These are phyloP conservation scores for Molorchus minor DNA, from an alignment of 2,888 invertebrate genomes.

Conservation along the genomic window DNA sequence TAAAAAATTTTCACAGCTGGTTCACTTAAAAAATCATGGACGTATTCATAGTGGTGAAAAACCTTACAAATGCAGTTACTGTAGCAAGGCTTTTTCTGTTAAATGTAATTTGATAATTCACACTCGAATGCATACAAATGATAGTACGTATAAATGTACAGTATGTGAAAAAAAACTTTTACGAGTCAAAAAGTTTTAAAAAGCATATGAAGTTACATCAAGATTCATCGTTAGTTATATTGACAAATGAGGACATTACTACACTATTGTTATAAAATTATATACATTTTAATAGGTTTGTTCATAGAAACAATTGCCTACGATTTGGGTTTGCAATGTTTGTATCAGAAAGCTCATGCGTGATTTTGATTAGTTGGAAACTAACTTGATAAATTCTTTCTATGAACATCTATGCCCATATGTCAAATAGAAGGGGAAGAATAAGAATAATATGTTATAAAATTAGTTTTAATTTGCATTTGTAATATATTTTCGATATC, in stretches of 20 bases:
- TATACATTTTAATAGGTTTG: no score
- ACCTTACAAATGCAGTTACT: constrained; percentile 12
- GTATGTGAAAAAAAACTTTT: constrained; percentile 17
- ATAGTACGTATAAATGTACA: constrained; percentile 16
- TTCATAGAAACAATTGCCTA: no score
- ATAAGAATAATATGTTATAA: no score
- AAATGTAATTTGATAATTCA: constrained; percentile 21
- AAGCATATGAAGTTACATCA: constrained; percentile 18
- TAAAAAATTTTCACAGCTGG: constrained; percentile 8
- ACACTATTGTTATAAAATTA: constrained; percentile 15
- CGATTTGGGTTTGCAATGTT: no score
- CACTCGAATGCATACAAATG: constrained; percentile 17
- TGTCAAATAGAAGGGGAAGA: no score
- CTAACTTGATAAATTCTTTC: no score
- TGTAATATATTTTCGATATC: no score
- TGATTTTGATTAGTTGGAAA: no score
- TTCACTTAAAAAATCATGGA: constrained; percentile 13
- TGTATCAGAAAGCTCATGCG: no score
- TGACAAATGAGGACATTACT: constrained; percentile 21
- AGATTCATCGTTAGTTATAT: constrained; percentile 16
- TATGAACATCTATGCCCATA: no score
- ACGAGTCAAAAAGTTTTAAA: constrained; percentile 15
- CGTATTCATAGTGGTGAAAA: constrained; percentile 13
- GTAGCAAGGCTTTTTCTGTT: constrained; percentile 11
- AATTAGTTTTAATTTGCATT: no score